Base-by-base conservation (phyloP, 2,888 invertebrate species). In the Pheosia tremula region DNA sequence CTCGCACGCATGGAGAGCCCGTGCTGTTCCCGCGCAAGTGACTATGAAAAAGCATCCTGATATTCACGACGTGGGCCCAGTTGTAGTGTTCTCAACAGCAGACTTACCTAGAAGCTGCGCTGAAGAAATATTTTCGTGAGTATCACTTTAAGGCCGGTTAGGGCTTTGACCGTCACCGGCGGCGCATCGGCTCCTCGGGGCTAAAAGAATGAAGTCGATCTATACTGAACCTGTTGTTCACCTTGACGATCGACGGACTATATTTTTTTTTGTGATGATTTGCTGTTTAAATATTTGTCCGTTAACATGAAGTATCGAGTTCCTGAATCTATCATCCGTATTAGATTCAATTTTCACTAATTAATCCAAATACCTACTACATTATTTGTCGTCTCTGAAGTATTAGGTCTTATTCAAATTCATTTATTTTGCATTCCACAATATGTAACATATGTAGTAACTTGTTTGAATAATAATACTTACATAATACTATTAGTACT, bases 61-160 rank as follows among this genome's bases (percentile, higher is more conserved):
- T 84, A 80, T 82, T 74, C 76, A 73, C 78, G 75, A 72, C 74
- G 75, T 77, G 79, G 78, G 72, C 78, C 73, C 79, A 79, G 74
- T 78, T 80, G 75, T 75, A 77, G 84, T 83, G 81, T 75, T 75
- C 67, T 68, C 73, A 62, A 66, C 68, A 71, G 72, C 68, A 74
- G 73, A 68, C 67, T 71, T 57, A 66, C 67, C 62, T 64, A 69
- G 75, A 72, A 67, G 75, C 72, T 71, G 69, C 78, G 77, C 85
- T 86, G 86, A 86, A 87, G 77, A 81, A 83, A 83, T 85, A 79
- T 75, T 84, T 84, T 88, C 85, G 89, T 89, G 74, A 89, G 89
- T 88, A 85, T 83, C 70, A 69, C 69, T 67, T 71, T 72, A 67
- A 71, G 69, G 67, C 69, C 75, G 74, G 75, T 66, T 72, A 79